Percentiles rank a stretch among this genome's conserved stretches.
Conservation (phyloP, 2,888 invertebrate genomes). For the Drepana falcataria region DNA sequence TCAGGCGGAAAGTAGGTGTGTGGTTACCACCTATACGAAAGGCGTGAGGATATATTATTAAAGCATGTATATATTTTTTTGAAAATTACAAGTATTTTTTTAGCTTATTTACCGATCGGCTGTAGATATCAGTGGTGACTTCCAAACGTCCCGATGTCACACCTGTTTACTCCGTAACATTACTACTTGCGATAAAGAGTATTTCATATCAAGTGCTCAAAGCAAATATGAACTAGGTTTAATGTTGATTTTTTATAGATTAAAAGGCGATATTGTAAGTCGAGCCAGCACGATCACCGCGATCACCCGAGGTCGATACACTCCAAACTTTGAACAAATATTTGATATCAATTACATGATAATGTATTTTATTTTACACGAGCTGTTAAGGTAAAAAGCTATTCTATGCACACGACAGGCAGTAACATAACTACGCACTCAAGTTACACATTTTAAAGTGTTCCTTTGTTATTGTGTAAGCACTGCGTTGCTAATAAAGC, state of each 20-base stretch:
- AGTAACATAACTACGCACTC: background rate
- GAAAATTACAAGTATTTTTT: background rate
- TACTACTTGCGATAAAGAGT: conserved; percentile 40
- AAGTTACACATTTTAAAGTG: background rate
- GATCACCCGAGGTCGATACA: conserved; percentile 51
- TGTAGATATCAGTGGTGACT: conserved; percentile 17
- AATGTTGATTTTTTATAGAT: conserved; percentile 71
- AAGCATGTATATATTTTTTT: too few relatives aligned
- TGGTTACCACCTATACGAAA: too few relatives aligned
- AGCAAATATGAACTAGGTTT: conserved; percentile 50
- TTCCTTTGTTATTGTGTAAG: background rate
- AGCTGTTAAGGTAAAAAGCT: background rate
- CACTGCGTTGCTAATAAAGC: background rate
- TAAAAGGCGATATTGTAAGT: conserved; percentile 42
- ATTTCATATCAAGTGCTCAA: conserved; percentile 69
- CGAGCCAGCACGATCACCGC: conserved; percentile 35
- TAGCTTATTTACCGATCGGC: background rate
- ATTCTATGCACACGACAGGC: background rate
- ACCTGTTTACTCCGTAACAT: conserved; percentile 59
- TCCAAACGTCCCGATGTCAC: conserved; percentile 34
- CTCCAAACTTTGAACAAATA: conserved; percentile 50
- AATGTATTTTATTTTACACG: conserved; percentile 10
- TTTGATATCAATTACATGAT: conserved; percentile 41
- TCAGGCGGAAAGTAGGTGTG: too few relatives aligned
- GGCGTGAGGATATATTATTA: too few relatives aligned